Conservation (phyloP, 2,888 invertebrate genomes). For the Tethea ocularis region DNA sequence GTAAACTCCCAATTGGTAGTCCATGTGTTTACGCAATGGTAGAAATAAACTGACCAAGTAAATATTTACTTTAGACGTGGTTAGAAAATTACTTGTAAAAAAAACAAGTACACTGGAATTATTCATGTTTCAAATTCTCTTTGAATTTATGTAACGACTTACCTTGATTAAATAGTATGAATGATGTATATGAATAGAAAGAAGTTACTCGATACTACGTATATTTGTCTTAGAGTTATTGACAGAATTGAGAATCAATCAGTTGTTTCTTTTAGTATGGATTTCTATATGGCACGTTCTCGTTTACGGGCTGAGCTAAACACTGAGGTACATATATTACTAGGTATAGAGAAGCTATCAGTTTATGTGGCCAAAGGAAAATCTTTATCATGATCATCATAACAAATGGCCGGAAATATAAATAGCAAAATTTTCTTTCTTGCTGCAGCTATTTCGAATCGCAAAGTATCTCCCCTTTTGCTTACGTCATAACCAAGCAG, state of each 20-base stretch:
- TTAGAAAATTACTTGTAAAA: neutral
- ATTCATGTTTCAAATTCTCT: neutral
- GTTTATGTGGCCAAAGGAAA: too few relatives aligned
- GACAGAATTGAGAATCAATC: too few relatives aligned
- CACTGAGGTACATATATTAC: too few relatives aligned
- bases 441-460: neutral
- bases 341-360: too few relatives aligned
- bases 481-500: neutral
- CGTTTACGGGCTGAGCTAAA: too few relatives aligned
- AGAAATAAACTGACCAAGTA: neutral
- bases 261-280: too few relatives aligned
- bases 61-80: constrained; percentile 5
- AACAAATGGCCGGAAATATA: neutral
- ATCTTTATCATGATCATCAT: too few relatives aligned
- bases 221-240: too few relatives aligned
- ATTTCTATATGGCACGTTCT: too few relatives aligned
- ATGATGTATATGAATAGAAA: neutral
- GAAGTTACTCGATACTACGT: too few relatives aligned
- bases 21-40: constrained; percentile 3
- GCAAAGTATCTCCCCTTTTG: neutral
- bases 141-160: too few relatives aligned
- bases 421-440: neutral
- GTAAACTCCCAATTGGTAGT: neutral
- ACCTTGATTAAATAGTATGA: neutral
- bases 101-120: neutral